These are phyloP conservation scores for Dipodomys ordii DNA, from an alignment of 2,113 vertebrate genomes.

Conservation along the genomic window DNA sequence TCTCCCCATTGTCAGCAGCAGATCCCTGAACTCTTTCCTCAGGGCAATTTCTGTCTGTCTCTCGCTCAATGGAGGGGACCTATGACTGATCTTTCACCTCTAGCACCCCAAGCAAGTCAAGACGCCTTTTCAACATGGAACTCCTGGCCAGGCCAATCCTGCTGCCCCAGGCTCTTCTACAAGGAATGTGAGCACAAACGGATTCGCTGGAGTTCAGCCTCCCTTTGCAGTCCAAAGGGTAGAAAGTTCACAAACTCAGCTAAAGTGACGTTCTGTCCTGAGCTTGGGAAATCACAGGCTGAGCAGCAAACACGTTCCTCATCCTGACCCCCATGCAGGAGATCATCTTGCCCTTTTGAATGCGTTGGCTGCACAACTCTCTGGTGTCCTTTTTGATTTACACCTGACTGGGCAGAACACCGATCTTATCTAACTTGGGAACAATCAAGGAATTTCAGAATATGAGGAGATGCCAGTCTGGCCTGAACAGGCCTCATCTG, in stretches of 20 bases:
- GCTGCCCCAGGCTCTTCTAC: background rate
- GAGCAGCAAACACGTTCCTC: background rate
- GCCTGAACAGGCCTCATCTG: background rate
- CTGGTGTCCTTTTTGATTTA: fast-evolving
- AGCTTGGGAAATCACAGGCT: background rate
- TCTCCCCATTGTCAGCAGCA: fast-evolving
- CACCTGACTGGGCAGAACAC: background rate
- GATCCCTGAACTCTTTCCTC: too few relatives aligned
- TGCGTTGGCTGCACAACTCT: background rate
- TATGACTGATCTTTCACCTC: background rate
- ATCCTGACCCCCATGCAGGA: background rate
- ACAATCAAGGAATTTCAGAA: background rate
- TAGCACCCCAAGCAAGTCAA: background rate
- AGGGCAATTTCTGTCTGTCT: too few relatives aligned
- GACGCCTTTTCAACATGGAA: fast-evolving
- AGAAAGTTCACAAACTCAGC: constrained; percentile 40
- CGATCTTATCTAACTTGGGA: background rate
- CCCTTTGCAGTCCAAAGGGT: background rate
- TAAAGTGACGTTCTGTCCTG: background rate
- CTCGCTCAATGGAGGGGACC: too few relatives aligned
- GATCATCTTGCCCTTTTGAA: background rate
- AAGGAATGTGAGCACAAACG: constrained; percentile 16
- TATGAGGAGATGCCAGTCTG: background rate
- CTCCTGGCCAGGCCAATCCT: background rate
- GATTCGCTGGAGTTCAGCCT: background rate